Evolutionary conservation across 2,888 invertebrate genomes (phyloP).

Genomic region (Axea sp.): DNA sequence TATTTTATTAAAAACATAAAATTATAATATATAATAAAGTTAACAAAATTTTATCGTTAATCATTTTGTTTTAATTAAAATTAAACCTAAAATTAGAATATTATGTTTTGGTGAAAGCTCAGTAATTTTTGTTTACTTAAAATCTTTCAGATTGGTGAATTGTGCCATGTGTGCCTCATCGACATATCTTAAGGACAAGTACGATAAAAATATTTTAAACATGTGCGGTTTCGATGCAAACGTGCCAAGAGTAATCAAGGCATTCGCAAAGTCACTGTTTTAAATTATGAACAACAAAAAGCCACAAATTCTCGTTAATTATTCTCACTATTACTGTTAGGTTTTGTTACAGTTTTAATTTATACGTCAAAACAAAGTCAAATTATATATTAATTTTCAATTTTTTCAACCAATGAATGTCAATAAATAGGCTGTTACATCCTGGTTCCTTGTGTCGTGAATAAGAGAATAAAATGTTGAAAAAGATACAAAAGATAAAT

Average conservation of each 20-base stretch:
- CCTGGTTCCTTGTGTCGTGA: constrained; percentile 28
- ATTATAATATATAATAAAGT: no score
- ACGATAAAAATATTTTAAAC: constrained; percentile 82
- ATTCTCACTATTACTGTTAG: constrained; percentile 36
- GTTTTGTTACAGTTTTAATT: constrained; percentile 37
- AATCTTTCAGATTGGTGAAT: constrained; percentile 81
- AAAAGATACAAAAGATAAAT: constrained; percentile 8
- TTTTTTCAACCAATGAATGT: constrained; percentile 44
- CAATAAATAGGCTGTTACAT: constrained; percentile 60
- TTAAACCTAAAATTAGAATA: no score
- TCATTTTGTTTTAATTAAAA: no score
- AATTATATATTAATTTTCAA: constrained; percentile 25
- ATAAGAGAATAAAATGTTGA: constrained; percentile 20
- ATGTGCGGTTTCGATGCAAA: constrained; percentile 84
- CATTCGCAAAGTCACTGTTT: constrained; percentile 81
- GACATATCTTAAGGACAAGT: constrained; percentile 80
- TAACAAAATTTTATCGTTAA: no score
- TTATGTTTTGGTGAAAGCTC: no score
- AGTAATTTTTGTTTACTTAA: no score
- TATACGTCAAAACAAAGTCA: constrained; percentile 17
- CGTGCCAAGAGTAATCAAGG: constrained; percentile 83
- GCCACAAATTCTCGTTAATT: constrained; percentile 31
- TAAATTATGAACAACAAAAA: constrained; percentile 58
- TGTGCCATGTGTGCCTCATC: constrained; percentile 82
- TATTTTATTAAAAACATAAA: no score